phyloP scores from a whole-genome alignment of 1,140 invertebrate genomes.

The Megathymus violae region DNA sequence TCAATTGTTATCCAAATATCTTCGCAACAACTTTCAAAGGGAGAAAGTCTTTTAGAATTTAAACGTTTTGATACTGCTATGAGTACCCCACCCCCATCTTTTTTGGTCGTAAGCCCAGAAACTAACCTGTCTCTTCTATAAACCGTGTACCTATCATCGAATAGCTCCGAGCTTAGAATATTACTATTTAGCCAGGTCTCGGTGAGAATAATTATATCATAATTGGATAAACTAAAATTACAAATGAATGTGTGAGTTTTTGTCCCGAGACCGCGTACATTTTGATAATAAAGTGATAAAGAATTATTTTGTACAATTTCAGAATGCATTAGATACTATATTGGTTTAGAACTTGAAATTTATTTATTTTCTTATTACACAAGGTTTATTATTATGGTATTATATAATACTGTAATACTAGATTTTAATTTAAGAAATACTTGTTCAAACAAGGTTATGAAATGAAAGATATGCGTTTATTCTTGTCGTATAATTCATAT shows the following conservation, averaged over 20 bases:
- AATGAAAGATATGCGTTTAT: too few relatives aligned
- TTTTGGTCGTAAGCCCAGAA: conserved; percentile 25
- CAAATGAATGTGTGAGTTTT: conserved; percentile 35
- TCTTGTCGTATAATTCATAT: too few relatives aligned
- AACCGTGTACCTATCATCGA: conserved; percentile 36
- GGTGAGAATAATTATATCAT: conserved; percentile 33
- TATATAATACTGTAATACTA: too few relatives aligned
- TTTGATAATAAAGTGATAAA: conserved; percentile 33
- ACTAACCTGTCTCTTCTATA: conserved; percentile 32
- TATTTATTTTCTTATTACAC: too few relatives aligned
- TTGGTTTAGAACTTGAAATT: too few relatives aligned
- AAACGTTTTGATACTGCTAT: conserved; percentile 37
- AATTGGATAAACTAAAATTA: conserved; percentile 24
- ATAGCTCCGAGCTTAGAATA: conserved; percentile 28
- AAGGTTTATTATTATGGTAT: too few relatives aligned
- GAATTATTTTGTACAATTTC: background rate
- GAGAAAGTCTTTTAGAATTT: conserved; percentile 8
- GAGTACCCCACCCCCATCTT: conserved; percentile 40
- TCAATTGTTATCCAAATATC: conserved; percentile 39
- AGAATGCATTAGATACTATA: too few relatives aligned
- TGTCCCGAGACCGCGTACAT: conserved; percentile 36
- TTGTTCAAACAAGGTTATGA: too few relatives aligned
- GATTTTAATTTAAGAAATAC: background rate
- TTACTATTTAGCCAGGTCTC: conserved; percentile 36
- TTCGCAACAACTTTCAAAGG: conserved; percentile 37